phyloP scores from a whole-genome alignment of 2,113 vertebrate genomes.

The Bambusicola thoracicus region DNA sequence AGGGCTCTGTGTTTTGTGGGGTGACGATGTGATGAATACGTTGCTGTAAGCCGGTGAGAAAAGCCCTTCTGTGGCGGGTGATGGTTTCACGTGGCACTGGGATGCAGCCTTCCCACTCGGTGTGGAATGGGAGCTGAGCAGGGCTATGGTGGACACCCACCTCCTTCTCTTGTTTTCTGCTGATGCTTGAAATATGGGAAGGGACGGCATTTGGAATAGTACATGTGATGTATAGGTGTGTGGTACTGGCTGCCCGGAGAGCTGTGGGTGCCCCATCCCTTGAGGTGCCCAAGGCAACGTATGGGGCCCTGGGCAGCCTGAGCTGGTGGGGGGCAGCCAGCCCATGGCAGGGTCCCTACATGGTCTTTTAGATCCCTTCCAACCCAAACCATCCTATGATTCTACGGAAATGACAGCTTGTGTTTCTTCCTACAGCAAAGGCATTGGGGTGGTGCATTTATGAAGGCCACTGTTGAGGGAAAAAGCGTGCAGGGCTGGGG shows the following conservation, averaged over 20 bases:
- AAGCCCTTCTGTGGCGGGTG: background rate
- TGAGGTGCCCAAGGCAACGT: background rate
- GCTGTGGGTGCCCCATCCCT: background rate
- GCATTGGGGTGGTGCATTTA: background rate
- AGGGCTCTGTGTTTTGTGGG: fast-evolving
- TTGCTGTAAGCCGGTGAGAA: fast-evolving
- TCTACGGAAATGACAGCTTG: background rate
- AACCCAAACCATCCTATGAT: background rate
- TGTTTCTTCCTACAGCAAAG: background rate
- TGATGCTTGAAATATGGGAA: background rate
- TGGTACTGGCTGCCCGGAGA: background rate
- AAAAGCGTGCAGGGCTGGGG: background rate
- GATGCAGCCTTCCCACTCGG: background rate
- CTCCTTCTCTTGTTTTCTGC: constrained; percentile 2
- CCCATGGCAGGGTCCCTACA: background rate
- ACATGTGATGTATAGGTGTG: background rate
- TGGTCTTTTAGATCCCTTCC: background rate
- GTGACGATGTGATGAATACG: fast-evolving
- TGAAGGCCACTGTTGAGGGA: background rate
- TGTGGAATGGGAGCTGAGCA: background rate
- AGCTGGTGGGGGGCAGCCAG: background rate
- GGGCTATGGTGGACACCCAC: background rate
- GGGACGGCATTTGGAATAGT: background rate
- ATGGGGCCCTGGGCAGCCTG: background rate
- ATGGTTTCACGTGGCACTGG: background rate